Evolutionary conservation across 1,140 invertebrate species (phyloP).

Genomic region (Paraescarpia echinospica): DNA sequence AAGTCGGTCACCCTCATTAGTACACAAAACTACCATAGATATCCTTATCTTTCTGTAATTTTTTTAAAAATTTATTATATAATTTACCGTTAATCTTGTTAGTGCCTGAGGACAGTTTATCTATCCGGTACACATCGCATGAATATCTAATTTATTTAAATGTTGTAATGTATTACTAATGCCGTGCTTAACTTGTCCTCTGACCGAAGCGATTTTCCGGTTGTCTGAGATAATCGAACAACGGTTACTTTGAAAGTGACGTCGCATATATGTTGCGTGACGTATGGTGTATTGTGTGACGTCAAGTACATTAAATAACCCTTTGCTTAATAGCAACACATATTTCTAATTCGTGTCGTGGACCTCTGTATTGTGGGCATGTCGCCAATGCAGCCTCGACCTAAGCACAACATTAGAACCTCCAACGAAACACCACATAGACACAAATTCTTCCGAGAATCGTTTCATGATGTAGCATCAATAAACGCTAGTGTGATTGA

Average conservation of each 20-base stretch:
- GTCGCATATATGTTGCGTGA: too few species aligned
- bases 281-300: too few species aligned
- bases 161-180: neutral
- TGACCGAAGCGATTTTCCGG: neutral
- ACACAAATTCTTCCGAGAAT: neutral
- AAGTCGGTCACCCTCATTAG: too few species aligned
- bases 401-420: too few species aligned
- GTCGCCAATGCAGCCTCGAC: neutral
- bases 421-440: neutral
- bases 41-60: too few species aligned
- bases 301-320: too few species aligned
- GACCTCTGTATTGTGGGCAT: neutral
- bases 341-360: neutral
- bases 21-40: too few species aligned
- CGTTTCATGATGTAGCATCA: neutral
- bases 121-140: neutral
- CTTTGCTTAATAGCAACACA: too few species aligned
- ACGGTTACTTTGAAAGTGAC: too few species aligned
- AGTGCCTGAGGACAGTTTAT: too few species aligned
- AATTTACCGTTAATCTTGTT: too few species aligned
- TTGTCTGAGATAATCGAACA: neutral
- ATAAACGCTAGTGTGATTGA: neutral
- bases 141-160: neutral
- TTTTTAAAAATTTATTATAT: too few species aligned
- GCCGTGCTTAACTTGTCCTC: neutral